These are phyloP conservation scores for Drosophila testacea DNA, from an alignment of 2,888 invertebrate genomes.

Conservation along the genomic window DNA sequence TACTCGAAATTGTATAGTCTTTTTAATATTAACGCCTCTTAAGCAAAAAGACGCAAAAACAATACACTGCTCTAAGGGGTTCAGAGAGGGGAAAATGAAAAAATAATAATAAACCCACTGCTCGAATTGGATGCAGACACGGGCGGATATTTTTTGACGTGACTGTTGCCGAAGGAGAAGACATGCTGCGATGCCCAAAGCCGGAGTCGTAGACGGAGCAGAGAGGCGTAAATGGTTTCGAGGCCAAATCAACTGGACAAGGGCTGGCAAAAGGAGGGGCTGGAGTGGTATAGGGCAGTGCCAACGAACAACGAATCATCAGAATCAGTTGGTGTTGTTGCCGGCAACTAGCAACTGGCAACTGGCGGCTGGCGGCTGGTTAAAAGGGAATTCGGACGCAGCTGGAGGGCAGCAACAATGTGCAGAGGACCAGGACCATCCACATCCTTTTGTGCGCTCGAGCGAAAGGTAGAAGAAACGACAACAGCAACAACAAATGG, in stretches of 20 bases:
- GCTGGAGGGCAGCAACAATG: conserved; percentile 67
- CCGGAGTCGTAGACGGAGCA: conserved; percentile 16
- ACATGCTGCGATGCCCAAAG: conserved; percentile 66
- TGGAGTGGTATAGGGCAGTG: conserved; percentile 22
- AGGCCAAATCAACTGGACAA: conserved; percentile 64
- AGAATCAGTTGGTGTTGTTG: conserved; percentile 46
- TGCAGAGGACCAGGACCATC: conserved; percentile 36
- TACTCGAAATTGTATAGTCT: neutral
- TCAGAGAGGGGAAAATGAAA: neutral
- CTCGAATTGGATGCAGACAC: conserved; percentile 75
- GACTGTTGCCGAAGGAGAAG: conserved; percentile 58
- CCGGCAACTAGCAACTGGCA: conserved; percentile 26
- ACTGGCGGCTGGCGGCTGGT: conserved; percentile 56
- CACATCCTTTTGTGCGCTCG: conserved; percentile 72
- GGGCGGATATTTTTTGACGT: conserved; percentile 82
- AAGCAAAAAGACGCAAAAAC: neutral
- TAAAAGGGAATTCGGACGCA: conserved; percentile 60
- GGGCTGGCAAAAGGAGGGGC: conserved; percentile 21
- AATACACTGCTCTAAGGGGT: neutral
- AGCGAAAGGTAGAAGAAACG: conserved; percentile 63
- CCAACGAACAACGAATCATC: conserved; percentile 45
- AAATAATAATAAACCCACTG: conserved; percentile 66
- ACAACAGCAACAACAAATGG: conserved; percentile 46
- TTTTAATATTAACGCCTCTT: conserved; percentile 3
- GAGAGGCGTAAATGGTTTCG: conserved; percentile 74